phyloP scores from a whole-genome alignment of 2,888 invertebrate species.

The Myopa testacea region DNA sequence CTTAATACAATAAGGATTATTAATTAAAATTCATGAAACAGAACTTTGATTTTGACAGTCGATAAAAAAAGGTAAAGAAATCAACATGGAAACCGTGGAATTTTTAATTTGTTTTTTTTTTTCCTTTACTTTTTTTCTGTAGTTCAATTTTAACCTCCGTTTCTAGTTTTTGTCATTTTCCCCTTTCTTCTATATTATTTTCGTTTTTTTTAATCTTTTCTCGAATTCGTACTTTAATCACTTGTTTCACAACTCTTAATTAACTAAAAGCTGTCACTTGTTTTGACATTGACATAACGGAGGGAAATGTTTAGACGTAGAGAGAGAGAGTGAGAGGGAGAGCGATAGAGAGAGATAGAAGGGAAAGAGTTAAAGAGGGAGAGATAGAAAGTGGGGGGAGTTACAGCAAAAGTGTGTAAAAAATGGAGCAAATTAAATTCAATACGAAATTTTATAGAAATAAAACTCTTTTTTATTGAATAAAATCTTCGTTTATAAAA shows the following conservation, averaged over 20 bases:
- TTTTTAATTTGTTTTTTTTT: background rate
- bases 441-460: background rate
- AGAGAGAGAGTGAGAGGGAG: background rate
- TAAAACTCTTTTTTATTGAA: background rate
- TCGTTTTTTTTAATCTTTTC: background rate
- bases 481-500: too few species aligned
- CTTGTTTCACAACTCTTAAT: slow-evolving; percentile 19
- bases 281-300: slow-evolving; percentile 2
- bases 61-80: background rate
- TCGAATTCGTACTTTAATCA: background rate
- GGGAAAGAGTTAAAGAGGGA: background rate
- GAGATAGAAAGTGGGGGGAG: background rate
- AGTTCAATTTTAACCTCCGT: background rate
- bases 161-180: background rate
- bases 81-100: background rate
- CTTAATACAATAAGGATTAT: background rate
- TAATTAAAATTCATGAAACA: slow-evolving; percentile 22
- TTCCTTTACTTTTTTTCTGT: background rate
- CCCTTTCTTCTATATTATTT: background rate
- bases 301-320: background rate
- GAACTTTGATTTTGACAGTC: background rate
- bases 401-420: background rate
- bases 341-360: background rate
- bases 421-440: background rate
- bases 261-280: slow-evolving; percentile 17